Base-by-base conservation (phyloP, 2,888 invertebrate species). In the Lissocephala sabroskyi region DNA sequence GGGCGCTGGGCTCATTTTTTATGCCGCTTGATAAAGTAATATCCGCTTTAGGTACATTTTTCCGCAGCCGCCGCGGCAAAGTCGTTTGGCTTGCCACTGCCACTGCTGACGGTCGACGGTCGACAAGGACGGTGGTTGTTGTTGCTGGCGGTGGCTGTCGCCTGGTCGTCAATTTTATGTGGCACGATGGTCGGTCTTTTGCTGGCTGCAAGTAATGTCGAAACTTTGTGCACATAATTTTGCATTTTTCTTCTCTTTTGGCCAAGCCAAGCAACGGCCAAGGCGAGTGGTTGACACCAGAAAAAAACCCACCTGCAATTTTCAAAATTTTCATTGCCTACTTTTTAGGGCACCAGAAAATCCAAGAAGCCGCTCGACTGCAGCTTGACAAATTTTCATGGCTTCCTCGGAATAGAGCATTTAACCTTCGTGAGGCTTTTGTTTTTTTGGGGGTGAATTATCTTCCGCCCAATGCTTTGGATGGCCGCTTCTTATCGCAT, bases 11-110 rank as follows among this genome's bases (percentile, higher is more conserved):
- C 68, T 66, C 76, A 73, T 75, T 75, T 75, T 75, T 73, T 73
- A 73, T 73, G 76, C 76, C 66, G 66, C 73, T 73, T 73, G 71
- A 73, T 73, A 75, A 73, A 73, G 76, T 73, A 73, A 73, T 73
- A 73, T 73, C 73, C 71, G 76, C 59, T 73, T 75, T 73, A 75
- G 66, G 66, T 73, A 68, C 56, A 64, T 56, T 53, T 65, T 56
- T 42, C 42, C 45, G 16, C 29, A 37, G 41, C 16, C 5, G 13
- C 13, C 17, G 37, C 19, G 18, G 19, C 17, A 37, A 37, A 37
- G 37, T 18, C 37, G 37, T 37, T 37, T 37, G 10, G 19, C 18
- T 10, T 19, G 19, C 10, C 37, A 16, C 37, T 10, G 23, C 19
- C 19, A 1, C 35, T 16, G 13, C 30, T 32, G 13, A 13, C 30